Conservation (phyloP, 2,888 invertebrate species). For the Galeopsomyia nigrocyanea region DNA sequence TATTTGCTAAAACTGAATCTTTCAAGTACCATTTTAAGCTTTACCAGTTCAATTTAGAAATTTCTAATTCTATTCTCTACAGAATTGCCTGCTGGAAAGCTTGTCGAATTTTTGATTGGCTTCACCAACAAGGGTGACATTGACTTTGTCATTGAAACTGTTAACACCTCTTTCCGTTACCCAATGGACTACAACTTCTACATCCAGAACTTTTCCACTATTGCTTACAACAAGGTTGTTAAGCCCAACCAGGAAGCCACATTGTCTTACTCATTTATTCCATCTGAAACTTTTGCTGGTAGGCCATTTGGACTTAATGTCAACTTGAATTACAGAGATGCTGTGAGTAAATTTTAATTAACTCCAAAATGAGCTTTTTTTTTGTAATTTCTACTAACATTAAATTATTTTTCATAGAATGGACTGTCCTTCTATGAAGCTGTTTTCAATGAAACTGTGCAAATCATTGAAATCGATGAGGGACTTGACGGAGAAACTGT, state of each 20-base stretch:
- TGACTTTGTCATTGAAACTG: slow-evolving; percentile 91
- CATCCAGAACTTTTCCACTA: slow-evolving; percentile 97
- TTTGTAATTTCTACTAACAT: slow-evolving; percentile 20
- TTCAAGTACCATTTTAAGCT: slow-evolving; percentile 14
- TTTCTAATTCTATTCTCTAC: slow-evolving; percentile 53
- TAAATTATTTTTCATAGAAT: slow-evolving; percentile 67
- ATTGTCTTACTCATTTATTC: slow-evolving; percentile 93
- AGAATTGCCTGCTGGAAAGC: slow-evolving; percentile 93
- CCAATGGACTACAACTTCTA: slow-evolving; percentile 98
- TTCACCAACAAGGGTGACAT: slow-evolving; percentile 94
- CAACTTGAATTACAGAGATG: slow-evolving; percentile 90
- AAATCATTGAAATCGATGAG: slow-evolving; percentile 95
- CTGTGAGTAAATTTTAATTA: slow-evolving; percentile 58
- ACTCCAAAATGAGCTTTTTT: slow-evolving; percentile 1
- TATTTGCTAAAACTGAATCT: slow-evolving; percentile 7
- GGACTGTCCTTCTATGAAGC: slow-evolving; percentile 84
- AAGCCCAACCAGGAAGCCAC: slow-evolving; percentile 94
- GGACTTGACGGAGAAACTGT: slow-evolving; percentile 98
- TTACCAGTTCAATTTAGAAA: slow-evolving; percentile 8
- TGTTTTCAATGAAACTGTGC: slow-evolving; percentile 97
- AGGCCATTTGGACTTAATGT: slow-evolving; percentile 96
- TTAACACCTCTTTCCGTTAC: slow-evolving; percentile 98
- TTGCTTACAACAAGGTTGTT: slow-evolving; percentile 89
- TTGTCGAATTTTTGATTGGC: slow-evolving; percentile 95
- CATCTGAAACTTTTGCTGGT: slow-evolving; percentile 96